Evolutionary conservation across 1,140 invertebrate genomes (phyloP), one percentile per base, ranked within the genome.

Genomic region (Lucilia sericata): DNA sequence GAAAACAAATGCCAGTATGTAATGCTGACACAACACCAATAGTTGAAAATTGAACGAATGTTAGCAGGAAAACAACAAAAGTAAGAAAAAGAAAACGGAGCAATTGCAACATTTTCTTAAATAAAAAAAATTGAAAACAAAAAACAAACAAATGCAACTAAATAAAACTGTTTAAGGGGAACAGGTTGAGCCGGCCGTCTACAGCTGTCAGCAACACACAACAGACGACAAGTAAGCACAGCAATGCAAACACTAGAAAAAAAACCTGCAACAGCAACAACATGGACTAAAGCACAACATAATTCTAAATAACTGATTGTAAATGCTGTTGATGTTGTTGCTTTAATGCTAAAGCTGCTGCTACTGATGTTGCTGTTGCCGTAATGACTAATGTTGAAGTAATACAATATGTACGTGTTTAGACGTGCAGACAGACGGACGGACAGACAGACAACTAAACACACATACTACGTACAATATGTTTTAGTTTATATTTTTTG

Each of bases 141-240:
- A 30, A 75, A 78, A 42, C 75, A 42, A 78, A 78, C 36, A 47
- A 42, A 42, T 42, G 34, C 75, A 47, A 42, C 36, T 47, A 78
- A 60, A 60, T 60, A 70, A 70, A 70, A 70, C 65, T 70, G 65
- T 70, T 70, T 70, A 70, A 70, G 76, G 42, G 42, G 7, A 80
- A 80, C 76, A 80, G 76, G 76, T 80, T 80, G 76, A 51, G 42
- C 76, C 76, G 47, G 76, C 76, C 47, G 74, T 80, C 76, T 80
- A 49, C 76, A 51, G 76, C 47, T 80, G 76, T 80, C 76, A 80
- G 76, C 76, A 47, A 47, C 36, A 36, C 17, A 47, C 75, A 78
- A 47, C 75, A 78, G 75, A 78, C 76, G 76, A 80, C 76, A 80
- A 49, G 75, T 42, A 78, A 80, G 19, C 76, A 80, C 17, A 49